Base-by-base conservation (phyloP, 2,797 vertebrate genomes). In the Botia kubotai region DNA sequence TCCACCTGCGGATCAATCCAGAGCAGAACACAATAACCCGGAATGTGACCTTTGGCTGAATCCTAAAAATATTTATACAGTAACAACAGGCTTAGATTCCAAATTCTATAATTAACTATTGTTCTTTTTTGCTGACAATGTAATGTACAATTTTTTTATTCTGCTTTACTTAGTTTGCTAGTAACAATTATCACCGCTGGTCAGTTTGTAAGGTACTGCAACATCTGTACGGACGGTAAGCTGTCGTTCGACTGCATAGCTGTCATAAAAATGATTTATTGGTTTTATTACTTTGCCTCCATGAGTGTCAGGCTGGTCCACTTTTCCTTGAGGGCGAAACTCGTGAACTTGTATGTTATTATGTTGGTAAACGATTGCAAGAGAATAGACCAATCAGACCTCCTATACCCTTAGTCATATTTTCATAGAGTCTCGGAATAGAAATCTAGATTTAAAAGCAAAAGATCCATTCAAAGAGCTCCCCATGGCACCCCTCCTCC, bases 1-100 rank as follows among this genome's bases (percentile, higher is more conserved):
- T 89, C 75, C 17, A 50, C 77, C 65, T 83, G 68, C 43, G 65
- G 63, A 16, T 72, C 10, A 48, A 36, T 71, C 68, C 84, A 85
- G 81, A 0, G 46, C 82, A 80, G 84, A 89, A 81, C 14, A 65
- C 83, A 10, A 60, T 66, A 84, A 62, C 81, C 86, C 71, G 87
- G 87, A 89, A 89, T 86, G 87, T 86, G 63, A 81, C 46, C 77
- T 72, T 87, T 82, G 87, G 80, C 70, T 80, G 73, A 85, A 89
- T 82, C 36, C 81, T 90, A 82, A 77, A 77, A 29, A 33, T 33
- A 16, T 62, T 26, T 62, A 29, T 14, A 29, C 21, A 58, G 10
- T 23, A 8, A 53, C 4, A 3, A 53, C 16, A 6, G 16, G 52
- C 17, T 53, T 53, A 29, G 23, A 29, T 29, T 13, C 58, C 58